Evolutionary conservation across 1,140 invertebrate species (phyloP), one percentile per base, ranked within the genome.

Genomic region (Paracyclopina nana): DNA sequence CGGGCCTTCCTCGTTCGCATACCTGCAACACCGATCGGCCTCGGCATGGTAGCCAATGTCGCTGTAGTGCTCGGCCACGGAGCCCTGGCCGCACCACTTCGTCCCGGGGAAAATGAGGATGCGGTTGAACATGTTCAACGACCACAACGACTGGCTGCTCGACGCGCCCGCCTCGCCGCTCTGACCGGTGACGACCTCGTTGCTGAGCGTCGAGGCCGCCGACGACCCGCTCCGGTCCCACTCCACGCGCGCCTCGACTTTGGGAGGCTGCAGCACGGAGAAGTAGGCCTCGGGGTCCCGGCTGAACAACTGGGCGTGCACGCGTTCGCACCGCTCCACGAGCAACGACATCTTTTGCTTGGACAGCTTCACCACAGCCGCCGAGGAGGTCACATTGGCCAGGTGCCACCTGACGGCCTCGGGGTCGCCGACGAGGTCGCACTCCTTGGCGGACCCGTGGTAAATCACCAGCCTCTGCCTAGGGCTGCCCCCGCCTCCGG

Each of bases 21-120:
- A 44, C 42, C 42, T 44, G 59, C 80, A 82, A 55, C 80, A 84
- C 0, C 64, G 63, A 60, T 83, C 80, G 52, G 79, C 75, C 18
- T 71, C 68, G 0, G 60, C 52, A 58, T 78, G 72, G 4, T 63
- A 58, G 0, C 79, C 79, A 20, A 82, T 61, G 30, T 82, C 79
- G 25, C 73, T 50, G 46, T 57, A 62, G 20, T 50, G 44, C 0
- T 50, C 55, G 6, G 68, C 67, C 12, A 62, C 54, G 30, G 63
- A 60, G 11, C 67, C 68, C 46, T 61, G 61, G 1, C 70, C 70
- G 56, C 70, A 71, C 71, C 70, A 69, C 34, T 66, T 62, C 12
- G 69, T 70, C n/a, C 69, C 69, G 6, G 66, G 66, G 48, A 60
- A 50, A 42, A 61, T 60, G 40, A 60, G 54, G n/a, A 57, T 22